phyloP scores from a whole-genome alignment of 1,140 invertebrate genomes.

The Drosophila quadrilineata region DNA sequence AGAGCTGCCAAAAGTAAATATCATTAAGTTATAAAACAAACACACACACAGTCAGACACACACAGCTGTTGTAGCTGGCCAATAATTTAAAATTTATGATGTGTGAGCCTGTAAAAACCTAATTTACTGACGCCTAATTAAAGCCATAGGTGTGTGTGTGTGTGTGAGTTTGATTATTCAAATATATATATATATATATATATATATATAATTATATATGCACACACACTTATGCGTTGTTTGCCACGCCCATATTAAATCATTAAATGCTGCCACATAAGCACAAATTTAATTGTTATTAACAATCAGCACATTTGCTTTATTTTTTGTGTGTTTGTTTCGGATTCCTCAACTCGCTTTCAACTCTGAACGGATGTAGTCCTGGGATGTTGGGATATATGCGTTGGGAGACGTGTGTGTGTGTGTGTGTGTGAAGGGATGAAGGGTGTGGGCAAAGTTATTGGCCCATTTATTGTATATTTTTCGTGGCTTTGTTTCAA shows the following conservation, averaged over 20 bases:
- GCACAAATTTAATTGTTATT: constrained; percentile 79
- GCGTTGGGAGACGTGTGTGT: neutral
- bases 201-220: constrained; percentile 1
- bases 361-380: neutral
- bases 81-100: constrained; percentile 78
- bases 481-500: constrained; percentile 60
- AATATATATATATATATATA: constrained; percentile 53
- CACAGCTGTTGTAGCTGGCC: constrained; percentile 25
- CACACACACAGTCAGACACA: constrained; percentile 18
- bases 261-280: constrained; percentile 77
- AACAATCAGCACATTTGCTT: constrained; percentile 75
- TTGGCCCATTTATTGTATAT: constrained; percentile 38
- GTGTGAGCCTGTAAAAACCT: constrained; percentile 77
- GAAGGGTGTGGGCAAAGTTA: neutral
- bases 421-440: neutral
- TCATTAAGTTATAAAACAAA: constrained; percentile 63
- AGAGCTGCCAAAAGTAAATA: constrained; percentile 53
- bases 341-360: neutral
- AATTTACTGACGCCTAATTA: constrained; percentile 75
- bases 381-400: neutral
- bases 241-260: constrained; percentile 65
- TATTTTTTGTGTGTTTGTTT: too few species aligned
- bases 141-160: constrained; percentile 33
- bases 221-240: constrained; percentile 10
- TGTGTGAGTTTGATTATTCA: constrained; percentile 6